Evolutionary conservation across 1,140 invertebrate genomes (phyloP).

Genomic region (Lordiphosa mommai): DNA sequence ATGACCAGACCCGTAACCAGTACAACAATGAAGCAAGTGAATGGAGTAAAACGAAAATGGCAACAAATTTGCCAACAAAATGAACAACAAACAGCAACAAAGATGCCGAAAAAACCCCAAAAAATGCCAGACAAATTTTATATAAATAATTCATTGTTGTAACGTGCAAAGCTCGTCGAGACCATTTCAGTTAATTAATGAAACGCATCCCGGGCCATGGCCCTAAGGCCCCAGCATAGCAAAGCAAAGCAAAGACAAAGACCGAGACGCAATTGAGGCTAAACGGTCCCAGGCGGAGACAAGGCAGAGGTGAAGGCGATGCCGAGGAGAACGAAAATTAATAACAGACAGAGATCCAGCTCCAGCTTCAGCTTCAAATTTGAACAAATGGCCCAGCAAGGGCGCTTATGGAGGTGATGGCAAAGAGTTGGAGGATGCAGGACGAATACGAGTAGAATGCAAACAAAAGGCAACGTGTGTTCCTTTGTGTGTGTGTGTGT

Average conservation of each 20-base stretch:
- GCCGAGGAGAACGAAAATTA: conserved; percentile 57
- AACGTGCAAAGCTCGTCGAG: conserved; percentile 76
- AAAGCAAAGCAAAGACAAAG: conserved; percentile 27
- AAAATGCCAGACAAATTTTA: conserved; percentile 73
- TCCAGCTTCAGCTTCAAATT: conserved; percentile 38
- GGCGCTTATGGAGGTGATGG: conserved; percentile 16
- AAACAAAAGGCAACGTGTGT: conserved; percentile 46
- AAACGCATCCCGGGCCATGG: conserved; percentile 50
- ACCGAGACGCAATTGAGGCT: conserved; percentile 54
- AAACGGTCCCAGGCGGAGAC: conserved; percentile 39
- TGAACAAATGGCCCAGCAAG: conserved; percentile 54
- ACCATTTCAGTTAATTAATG: conserved; percentile 79
- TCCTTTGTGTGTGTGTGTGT: neutral
- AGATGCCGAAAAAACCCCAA: conserved; percentile 21
- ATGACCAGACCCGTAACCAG: conserved; percentile 19
- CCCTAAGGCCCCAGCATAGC: conserved; percentile 29
- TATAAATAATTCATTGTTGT: conserved; percentile 79
- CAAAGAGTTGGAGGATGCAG: conserved; percentile 37
- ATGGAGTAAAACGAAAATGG: conserved; percentile 25
- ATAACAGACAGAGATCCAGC: conserved; percentile 51
- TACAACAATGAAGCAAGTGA: conserved; percentile 12
- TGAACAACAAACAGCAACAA: conserved; percentile 10
- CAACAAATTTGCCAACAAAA: conserved; percentile 43
- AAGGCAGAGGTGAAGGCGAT: neutral
- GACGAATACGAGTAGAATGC: conserved; percentile 43